Evolutionary conservation across 2,888 invertebrate genomes (phyloP).

Genomic region (Lottia scabra): DNA sequence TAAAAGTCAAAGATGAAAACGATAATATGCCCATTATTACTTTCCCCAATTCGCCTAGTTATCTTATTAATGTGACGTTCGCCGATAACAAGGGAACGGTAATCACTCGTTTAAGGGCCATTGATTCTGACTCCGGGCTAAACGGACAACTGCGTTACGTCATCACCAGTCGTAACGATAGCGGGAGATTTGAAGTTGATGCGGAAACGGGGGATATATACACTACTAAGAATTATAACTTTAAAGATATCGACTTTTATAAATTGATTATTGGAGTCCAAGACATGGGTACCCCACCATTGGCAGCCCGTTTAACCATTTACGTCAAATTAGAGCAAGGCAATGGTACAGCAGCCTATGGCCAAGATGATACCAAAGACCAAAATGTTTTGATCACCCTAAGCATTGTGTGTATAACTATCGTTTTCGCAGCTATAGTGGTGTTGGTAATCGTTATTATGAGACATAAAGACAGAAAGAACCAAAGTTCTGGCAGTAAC

Average conservation of each 20-base stretch:
- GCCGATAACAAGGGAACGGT: conserved; percentile 35
- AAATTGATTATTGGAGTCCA: conserved; percentile 30
- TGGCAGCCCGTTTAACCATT: conserved; percentile 26
- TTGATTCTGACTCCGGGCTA: conserved; percentile 43
- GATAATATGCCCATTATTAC: conserved; percentile 53
- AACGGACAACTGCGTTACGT: conserved; percentile 42
- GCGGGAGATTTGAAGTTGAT: conserved; percentile 39
- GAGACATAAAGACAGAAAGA: conserved; percentile 43
- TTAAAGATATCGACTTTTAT: conserved; percentile 28
- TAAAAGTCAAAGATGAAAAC: conserved; percentile 47
- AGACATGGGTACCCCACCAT: conserved; percentile 31
- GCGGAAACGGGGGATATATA: conserved; percentile 37
- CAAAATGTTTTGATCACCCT: conserved; percentile 46
- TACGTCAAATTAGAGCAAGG: conserved; percentile 26
- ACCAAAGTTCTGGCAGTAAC: conserved; percentile 4
- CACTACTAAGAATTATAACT: conserved; percentile 10
- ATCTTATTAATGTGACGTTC: conserved; percentile 39
- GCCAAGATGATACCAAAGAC: conserved; percentile 9
- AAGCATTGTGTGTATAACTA: conserved; percentile 54
- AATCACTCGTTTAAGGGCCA: conserved; percentile 39
- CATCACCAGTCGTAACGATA: conserved; percentile 40
- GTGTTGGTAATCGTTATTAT: conserved; percentile 58
- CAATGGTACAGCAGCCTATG: conserved; percentile 22
- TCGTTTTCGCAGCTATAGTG: conserved; percentile 54
- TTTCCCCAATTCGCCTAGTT: conserved; percentile 49